Base-by-base conservation (phyloP, 2,797 vertebrate genomes). In the Periophthalmus magnuspinnatus region DNA sequence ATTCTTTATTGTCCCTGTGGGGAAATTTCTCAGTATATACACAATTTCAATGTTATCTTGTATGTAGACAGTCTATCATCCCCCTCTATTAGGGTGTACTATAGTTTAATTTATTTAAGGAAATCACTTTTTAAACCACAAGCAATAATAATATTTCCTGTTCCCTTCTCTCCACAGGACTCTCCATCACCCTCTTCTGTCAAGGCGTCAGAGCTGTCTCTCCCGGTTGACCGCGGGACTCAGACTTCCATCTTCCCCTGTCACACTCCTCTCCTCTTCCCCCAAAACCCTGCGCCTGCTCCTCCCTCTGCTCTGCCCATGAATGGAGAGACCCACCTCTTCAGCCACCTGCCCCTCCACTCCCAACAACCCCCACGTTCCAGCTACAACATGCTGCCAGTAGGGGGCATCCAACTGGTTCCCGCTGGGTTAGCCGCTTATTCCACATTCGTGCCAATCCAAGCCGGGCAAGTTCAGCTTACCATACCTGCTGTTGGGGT, bases 311-410 rank as follows among this genome's bases (percentile, higher is more conserved):
- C 86, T 2, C 73, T 83, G 1, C n/a, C 89, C 0, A 88, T 91
- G 24, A 41, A 41, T 45, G 83, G 92, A 59, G 93, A 92, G 69
- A 95, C 95, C 4, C 97, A 94, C 80, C 88, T 99, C 76, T 99
- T 97, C 82, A 99, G 97, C 85, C 98, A 99, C 89, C 94, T 99
- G 8, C 98, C 98, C 21, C 84, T 98, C 88, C 98, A 99, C 86
- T 99, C 98, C 0, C 98, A 97, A 87, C 96, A 92, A 83, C 97
- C 95, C 3, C 80, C 90, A 14, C 94, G 93, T 79, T 94, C 95
- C 1, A 92, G 96, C 16, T 97, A 95, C 48, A 94, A 95, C 85
- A 94, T 96, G 91, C 90, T 98, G 36, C 97, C 97, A 0, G 93
- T 98, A 0, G 97, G 98, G 2, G 97, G 97, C 0, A 97, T 99